Evolutionary conservation across 2,113 vertebrate genomes (phyloP).

Genomic region (Pterophyllum scalare): DNA sequence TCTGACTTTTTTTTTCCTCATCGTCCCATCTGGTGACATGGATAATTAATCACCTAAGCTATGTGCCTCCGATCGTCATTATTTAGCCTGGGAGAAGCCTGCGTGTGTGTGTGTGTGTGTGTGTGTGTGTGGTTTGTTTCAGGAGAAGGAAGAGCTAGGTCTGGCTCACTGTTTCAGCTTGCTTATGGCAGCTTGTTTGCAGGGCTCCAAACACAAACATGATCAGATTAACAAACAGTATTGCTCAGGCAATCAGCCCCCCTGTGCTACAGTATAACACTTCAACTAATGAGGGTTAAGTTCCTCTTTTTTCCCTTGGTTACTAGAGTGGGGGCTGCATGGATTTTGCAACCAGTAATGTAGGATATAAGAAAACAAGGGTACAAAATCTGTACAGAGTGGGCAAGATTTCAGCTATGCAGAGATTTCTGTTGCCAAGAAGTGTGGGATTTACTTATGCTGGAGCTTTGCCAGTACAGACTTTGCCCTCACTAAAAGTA

Average conservation of each 20-base stretch:
- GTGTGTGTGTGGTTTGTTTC: constrained; percentile 22
- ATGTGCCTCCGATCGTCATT: constrained; percentile 76
- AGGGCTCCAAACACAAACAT: constrained; percentile 63
- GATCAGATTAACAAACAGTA: constrained; percentile 73
- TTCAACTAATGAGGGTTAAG: constrained; percentile 45
- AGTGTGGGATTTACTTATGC: constrained; percentile 38
- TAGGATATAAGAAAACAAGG: neutral
- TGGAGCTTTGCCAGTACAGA: constrained; percentile 41
- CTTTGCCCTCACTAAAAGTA: constrained; percentile 12
- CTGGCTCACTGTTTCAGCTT: constrained; percentile 58
- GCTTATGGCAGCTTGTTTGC: constrained; percentile 69
- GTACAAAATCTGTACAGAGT: neutral
- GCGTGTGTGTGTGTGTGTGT: constrained; percentile 7
- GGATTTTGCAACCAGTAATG: constrained; percentile 15
- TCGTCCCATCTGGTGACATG: constrained; percentile 79
- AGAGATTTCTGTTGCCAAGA: constrained; percentile 33
- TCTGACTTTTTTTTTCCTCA: constrained; percentile 62
- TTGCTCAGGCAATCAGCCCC: constrained; percentile 53
- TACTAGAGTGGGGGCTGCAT: constrained; percentile 1
- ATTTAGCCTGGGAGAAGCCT: constrained; percentile 68
- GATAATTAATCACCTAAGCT: constrained; percentile 82
- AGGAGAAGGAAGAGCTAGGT: constrained; percentile 8
- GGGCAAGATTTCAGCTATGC: constrained; percentile 24
- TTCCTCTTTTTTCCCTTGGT: neutral
- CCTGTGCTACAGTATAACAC: constrained; percentile 20